Evolutionary conservation across 2,113 vertebrate species (phyloP).

Genomic region (Tonatia bakeri): DNA sequence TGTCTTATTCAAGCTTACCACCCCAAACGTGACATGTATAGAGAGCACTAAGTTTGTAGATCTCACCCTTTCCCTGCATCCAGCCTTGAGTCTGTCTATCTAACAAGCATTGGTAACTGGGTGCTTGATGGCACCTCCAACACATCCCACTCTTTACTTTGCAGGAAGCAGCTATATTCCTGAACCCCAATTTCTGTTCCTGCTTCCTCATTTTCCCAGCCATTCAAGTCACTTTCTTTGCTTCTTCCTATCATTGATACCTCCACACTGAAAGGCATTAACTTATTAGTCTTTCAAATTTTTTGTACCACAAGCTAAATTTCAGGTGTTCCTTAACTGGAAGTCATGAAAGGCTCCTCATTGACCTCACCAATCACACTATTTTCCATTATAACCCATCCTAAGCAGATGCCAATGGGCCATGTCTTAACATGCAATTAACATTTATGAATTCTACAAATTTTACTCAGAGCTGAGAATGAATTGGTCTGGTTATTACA

Average conservation of each 20-base stretch:
- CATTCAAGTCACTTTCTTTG: too few relatives aligned
- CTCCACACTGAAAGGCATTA: neutral
- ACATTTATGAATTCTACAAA: neutral
- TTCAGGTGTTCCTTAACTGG: neutral
- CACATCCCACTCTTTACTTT: neutral
- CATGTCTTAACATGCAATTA: too few relatives aligned
- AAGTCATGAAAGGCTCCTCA: neutral
- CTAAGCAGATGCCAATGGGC: neutral
- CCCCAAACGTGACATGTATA: neutral
- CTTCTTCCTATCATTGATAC: neutral
- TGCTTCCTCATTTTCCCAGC: rapidly evolving
- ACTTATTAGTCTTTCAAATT: neutral
- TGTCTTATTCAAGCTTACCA: neutral
- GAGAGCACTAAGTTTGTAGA: rapidly evolving
- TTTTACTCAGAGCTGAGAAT: neutral
- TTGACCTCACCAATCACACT: rapidly evolving
- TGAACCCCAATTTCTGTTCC: neutral
- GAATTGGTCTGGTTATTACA: neutral
- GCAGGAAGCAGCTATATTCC: rapidly evolving
- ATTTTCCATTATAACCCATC: too few relatives aligned
- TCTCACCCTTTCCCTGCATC: rapidly evolving
- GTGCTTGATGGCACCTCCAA: rapidly evolving
- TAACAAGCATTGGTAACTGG: rapidly evolving
- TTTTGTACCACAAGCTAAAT: neutral
- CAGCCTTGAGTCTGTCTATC: neutral